These are phyloP conservation scores for Drosophila arawakana DNA, from an alignment of 1,140 invertebrate genomes.

Conservation along the genomic window DNA sequence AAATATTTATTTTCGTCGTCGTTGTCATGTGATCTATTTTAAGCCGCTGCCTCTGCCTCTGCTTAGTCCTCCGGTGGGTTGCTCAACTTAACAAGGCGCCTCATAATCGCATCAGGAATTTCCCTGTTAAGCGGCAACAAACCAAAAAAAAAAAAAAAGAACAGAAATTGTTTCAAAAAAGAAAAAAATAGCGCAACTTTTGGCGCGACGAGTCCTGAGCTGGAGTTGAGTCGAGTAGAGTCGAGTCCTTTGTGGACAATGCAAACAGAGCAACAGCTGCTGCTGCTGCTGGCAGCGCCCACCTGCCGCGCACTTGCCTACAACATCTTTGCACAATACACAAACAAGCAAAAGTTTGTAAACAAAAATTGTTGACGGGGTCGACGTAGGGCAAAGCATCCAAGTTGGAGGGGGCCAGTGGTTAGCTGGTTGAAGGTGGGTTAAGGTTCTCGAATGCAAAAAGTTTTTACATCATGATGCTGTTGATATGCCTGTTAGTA, in stretches of 20 bases:
- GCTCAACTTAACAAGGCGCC: conserved; percentile 74
- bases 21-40: conserved; percentile 43
- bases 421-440: conserved; percentile 61
- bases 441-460: conserved; percentile 50
- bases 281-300: conserved; percentile 12
- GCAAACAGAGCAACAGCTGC: conserved; percentile 51
- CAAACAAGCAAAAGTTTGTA: conserved; percentile 81
- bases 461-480: conserved; percentile 83
- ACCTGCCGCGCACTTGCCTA: conserved; percentile 7
- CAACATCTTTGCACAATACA: conserved; percentile 52
- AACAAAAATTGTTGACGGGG: conserved; percentile 76
- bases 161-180: conserved; percentile 22
- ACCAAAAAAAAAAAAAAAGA: conserved; percentile 31
- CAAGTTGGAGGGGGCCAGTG: conserved; percentile 20
- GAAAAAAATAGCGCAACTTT: conserved; percentile 67
- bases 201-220: conserved; percentile 46
- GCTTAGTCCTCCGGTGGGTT: conserved; percentile 1
- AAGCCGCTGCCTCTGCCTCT: background rate
- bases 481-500: conserved; percentile 73
- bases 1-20: conserved; percentile 54
- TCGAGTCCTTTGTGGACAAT: conserved; percentile 68
- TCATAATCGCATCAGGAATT: conserved; percentile 82
- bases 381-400: conserved; percentile 26
- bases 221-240: background rate
- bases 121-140: conserved; percentile 64